These are phyloP conservation scores for Pedionomus torquatus DNA, from an alignment of 2,113 vertebrate genomes.

Conservation along the genomic window DNA sequence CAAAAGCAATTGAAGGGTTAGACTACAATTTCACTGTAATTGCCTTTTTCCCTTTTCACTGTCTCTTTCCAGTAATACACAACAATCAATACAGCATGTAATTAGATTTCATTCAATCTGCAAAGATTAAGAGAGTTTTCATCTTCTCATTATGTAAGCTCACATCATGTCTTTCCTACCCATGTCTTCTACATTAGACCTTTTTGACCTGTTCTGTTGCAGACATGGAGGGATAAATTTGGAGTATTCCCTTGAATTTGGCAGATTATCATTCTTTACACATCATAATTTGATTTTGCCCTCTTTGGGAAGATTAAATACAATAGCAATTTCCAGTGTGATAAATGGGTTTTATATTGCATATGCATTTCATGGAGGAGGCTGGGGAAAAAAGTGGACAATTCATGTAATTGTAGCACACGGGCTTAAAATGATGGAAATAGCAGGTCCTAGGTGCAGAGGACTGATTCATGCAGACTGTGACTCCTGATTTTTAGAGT, in stretches of 20 bases:
- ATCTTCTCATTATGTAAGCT: conserved; percentile 24
- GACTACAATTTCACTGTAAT: conserved; percentile 73
- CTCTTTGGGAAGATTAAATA: conserved; percentile 48
- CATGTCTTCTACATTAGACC: background rate
- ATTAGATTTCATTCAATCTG: conserved; percentile 75
- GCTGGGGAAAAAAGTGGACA: background rate
- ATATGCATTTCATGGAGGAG: background rate
- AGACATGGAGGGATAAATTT: background rate
- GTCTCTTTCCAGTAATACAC: conserved; percentile 67
- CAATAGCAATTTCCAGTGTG: background rate
- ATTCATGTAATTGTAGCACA: background rate
- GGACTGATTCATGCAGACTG: conserved; percentile 3
- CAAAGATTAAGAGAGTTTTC: conserved; percentile 48
- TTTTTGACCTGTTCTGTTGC: background rate
- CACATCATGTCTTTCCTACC: background rate
- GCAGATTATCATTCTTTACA: background rate
- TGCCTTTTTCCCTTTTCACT: conserved; percentile 70
- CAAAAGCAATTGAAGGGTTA: conserved; percentile 77
- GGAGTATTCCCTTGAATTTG: conserved; percentile 4
- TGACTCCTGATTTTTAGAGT: conserved; percentile 4
- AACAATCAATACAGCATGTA: conserved; percentile 69
- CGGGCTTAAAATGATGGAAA: conserved; percentile 9
- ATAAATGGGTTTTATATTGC: conserved; percentile 9
- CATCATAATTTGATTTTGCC: conserved; percentile 29
- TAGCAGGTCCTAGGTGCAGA: background rate